Base-by-base conservation (phyloP, 1,140 invertebrate species). In the Platyscapa corneri region DNA sequence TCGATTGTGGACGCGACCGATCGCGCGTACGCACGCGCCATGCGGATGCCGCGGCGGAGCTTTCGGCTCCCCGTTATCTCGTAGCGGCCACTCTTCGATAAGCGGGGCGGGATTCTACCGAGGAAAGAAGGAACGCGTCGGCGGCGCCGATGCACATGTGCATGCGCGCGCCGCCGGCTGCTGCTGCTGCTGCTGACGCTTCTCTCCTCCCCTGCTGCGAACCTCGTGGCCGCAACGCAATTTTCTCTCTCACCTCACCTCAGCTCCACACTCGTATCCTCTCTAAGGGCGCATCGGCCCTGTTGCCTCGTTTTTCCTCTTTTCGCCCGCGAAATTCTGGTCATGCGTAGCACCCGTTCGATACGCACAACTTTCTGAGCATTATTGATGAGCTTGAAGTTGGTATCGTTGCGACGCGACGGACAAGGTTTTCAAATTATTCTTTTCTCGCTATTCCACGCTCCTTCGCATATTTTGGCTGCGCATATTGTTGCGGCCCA, bases 371-470 rank as follows among this genome's bases (percentile, higher is more conserved):
- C 10, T 67, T 67, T 34, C 64, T 32, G 64, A 12, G 64, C 64
- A 34, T 32, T 67, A 67, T 67, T 34, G 64, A 67, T 34, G 64
- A 67, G 64, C 32, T 60, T 3, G 56, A 60, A 3, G 56, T 60
- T 60, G 56, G 56, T 60, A 27, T 60, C 23, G 56, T 27, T 23
- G 20, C 56, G 56, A 60, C 23, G 56, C 20, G 23, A 27, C 56
- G 7, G 56, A 23, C 56, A 60, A 60, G 23, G 6, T 60, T 60
- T 60, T 60, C 56, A 60, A 60, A 67, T 67, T 67, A 67, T 67
- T 67, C 64, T 67, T 67, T 67, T 67, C 64, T 67, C n/a, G 64
- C 32, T 67, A 67, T 67, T 67, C 64, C 32, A 67, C 56, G 64
- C 64, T 67, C 32, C 6, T 34, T 67, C 64, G 32, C 64, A 67